Percentiles rank a stretch among this genome's conserved stretches.
Conservation (phyloP, 2,113 vertebrate species). For the Ibidorhyncha struthersii region DNA sequence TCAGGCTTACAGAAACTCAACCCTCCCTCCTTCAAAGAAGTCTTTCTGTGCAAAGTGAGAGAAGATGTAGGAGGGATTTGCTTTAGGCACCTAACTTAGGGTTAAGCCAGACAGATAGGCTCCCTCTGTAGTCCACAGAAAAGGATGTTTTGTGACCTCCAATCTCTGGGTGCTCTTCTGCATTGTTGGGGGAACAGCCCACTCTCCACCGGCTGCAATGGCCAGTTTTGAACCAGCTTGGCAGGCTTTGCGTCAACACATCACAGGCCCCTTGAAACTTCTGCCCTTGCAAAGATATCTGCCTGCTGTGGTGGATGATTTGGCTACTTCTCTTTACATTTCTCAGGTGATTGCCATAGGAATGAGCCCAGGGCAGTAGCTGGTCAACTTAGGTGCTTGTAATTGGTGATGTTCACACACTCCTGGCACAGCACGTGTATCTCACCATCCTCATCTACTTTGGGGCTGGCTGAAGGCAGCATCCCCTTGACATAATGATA, state of each 20-base stretch:
- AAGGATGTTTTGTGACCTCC: neutral
- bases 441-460: neutral
- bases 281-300: neutral
- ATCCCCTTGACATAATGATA: neutral
- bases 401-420: neutral
- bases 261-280: neutral
- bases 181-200: neutral
- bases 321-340: neutral
- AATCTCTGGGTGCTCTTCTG: neutral
- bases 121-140: neutral
- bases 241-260: neutral
- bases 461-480: neutral
- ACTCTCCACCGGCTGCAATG: neutral
- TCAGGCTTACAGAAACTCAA: neutral
- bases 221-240: neutral
- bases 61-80: neutral
- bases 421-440: neutral
- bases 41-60: neutral
- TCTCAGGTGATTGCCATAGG: neutral
- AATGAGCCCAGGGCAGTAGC: neutral
- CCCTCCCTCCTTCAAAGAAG: neutral
- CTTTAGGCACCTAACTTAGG: neutral
- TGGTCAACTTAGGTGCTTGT: neutral
- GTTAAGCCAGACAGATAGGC: neutral
- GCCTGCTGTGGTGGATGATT: neutral